These are phyloP conservation scores for Tychaedon coryphoeus DNA, from an alignment of 2,113 vertebrate genomes.

Conservation along the genomic window DNA sequence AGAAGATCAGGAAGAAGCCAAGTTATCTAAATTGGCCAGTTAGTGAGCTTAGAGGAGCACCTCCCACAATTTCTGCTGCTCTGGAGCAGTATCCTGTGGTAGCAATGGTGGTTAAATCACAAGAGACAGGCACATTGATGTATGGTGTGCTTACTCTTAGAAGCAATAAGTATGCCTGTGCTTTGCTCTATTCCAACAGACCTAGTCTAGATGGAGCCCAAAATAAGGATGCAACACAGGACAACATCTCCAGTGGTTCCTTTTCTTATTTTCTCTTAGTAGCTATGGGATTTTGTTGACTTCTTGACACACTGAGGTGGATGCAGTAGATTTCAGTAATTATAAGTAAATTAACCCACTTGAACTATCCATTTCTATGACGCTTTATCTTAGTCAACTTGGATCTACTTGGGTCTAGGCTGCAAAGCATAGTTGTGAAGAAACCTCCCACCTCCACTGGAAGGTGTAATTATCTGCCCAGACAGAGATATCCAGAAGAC, in stretches of 20 bases:
- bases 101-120: neutral
- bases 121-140: neutral
- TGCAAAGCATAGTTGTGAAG: neutral
- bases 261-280: neutral
- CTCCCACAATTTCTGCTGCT: neutral
- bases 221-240: neutral
- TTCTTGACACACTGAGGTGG: neutral
- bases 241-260: neutral
- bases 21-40: neutral
- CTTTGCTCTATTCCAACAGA: neutral
- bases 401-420: neutral
- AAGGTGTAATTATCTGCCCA: neutral
- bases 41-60: neutral
- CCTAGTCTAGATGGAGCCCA: neutral
- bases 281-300: neutral
- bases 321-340: neutral
- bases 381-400: neutral
- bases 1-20: conserved; percentile 37
- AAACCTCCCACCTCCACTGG: neutral
- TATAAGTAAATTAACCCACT: neutral
- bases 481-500: neutral
- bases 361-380: neutral
- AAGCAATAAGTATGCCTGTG: neutral
- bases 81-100: neutral
- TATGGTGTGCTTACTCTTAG: neutral